A percentile compares a stretch with the other conserved stretches of the same genome.
Evolutionary conservation across 2,888 invertebrate species (phyloP).

Genomic region (Ophion obscuratus): DNA sequence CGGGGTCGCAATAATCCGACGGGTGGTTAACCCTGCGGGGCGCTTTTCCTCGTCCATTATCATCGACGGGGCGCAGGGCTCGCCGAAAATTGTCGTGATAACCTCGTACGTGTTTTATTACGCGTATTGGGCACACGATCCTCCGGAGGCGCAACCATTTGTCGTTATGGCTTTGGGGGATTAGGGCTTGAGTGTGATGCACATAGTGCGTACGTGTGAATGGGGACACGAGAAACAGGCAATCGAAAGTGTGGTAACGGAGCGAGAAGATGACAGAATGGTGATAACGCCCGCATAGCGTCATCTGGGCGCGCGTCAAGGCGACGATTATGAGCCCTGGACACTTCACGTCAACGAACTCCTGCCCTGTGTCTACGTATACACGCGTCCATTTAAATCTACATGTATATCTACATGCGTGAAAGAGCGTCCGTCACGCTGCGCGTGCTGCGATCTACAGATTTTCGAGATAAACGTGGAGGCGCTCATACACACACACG

Average conservation of each 20-base stretch:
- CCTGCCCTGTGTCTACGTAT: slow-evolving; percentile 9
- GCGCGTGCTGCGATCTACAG: slow-evolving; percentile 59
- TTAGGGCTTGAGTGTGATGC: background rate
- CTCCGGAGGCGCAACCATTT: slow-evolving; percentile 36
- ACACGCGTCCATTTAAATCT: slow-evolving; percentile 2
- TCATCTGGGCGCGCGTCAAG: slow-evolving; percentile 77
- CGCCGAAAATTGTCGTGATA: slow-evolving; percentile 78
- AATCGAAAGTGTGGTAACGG: slow-evolving; percentile 76
- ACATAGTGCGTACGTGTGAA: slow-evolving; percentile 44
- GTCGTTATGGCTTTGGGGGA: background rate
- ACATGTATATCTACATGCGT: background rate
- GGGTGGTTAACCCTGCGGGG: slow-evolving; percentile 72
- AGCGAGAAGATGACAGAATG: slow-evolving; percentile 76
- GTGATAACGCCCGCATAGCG: slow-evolving; percentile 82
- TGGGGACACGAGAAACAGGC: slow-evolving; percentile 70
- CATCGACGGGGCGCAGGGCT: slow-evolving; percentile 37
- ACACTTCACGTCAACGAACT: slow-evolving; percentile 34
- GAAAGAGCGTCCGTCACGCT: slow-evolving; percentile 44
- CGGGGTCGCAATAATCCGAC: slow-evolving; percentile 77
- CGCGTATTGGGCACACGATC: slow-evolving; percentile 29
- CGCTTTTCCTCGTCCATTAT: slow-evolving; percentile 67
- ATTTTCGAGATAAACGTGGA: slow-evolving; percentile 63
- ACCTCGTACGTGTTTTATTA: slow-evolving; percentile 62
- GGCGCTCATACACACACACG: slow-evolving; percentile 32
- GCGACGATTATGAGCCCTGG: slow-evolving; percentile 69